Conservation (phyloP, 2,113 vertebrate species). For the Eptesicus fuscus region DNA sequence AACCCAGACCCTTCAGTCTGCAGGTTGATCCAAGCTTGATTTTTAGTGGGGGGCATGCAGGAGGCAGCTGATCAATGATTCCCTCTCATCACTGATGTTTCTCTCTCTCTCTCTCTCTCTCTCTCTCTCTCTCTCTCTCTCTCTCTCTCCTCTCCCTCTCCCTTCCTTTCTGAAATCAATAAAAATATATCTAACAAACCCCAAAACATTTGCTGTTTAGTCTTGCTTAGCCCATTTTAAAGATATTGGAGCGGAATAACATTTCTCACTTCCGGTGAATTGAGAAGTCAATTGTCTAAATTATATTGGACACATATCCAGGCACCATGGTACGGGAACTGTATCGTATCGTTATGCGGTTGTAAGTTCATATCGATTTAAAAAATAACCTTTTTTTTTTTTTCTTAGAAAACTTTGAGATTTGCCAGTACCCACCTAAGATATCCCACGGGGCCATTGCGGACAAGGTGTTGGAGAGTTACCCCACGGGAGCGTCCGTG, state of each 20-base stretch:
- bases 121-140: no score
- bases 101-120: no score
- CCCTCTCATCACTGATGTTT: no score
- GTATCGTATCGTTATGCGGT: background rate
- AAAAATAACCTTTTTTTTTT: background rate
- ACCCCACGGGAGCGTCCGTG: constrained; percentile 77
- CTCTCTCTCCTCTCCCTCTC: no score
- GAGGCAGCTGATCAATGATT: no score
- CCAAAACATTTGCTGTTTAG: background rate
- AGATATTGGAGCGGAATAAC: background rate
- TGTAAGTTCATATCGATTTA: background rate
- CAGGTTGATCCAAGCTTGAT: no score
- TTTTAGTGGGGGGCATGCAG: no score
- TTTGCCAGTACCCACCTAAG: constrained; percentile 76
- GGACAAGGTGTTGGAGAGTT: constrained; percentile 52
- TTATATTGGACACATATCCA: background rate
- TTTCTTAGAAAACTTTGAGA: constrained; percentile 68
- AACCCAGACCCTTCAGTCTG: no score
- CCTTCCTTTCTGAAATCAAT: no score
- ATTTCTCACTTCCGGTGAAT: background rate
- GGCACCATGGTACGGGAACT: background rate
- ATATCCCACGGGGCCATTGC: constrained; percentile 72
- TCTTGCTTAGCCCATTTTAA: background rate
- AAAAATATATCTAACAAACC: no score
- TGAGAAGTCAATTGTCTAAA: background rate